These are phyloP conservation scores for Paramormyrops hopkinsi DNA, from an alignment of 2,797 vertebrate species.

Conservation along the genomic window DNA sequence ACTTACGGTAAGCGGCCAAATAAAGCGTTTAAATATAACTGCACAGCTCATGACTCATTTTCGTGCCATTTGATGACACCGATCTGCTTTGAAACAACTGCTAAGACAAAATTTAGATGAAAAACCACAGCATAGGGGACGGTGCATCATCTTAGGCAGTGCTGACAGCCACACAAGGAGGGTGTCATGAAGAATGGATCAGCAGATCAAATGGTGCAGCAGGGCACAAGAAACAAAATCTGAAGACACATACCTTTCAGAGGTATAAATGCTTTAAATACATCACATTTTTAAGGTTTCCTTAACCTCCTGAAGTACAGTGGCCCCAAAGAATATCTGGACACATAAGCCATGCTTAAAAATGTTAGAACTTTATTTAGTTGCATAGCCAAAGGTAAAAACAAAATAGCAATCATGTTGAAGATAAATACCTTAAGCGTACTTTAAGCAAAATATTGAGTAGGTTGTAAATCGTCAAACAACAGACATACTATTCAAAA, in stretches of 20 bases:
- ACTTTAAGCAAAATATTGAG: neutral
- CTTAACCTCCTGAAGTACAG: neutral
- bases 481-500: neutral
- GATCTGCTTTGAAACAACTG: conserved; percentile 14
- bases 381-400: neutral
- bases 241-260: neutral
- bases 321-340: neutral
- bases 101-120: conserved; percentile 13
- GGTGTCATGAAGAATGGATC: neutral
- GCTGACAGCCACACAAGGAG: neutral
- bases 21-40: conserved; percentile 18
- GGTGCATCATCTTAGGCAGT: neutral
- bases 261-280: neutral
- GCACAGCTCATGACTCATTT: conserved; percentile 10
- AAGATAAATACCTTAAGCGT: neutral
- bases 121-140: neutral
- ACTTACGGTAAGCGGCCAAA: conserved; percentile 6
- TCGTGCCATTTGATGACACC: conserved; percentile 15
- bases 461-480: neutral
- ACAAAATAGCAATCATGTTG: neutral
- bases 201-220: neutral
- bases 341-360: neutral
- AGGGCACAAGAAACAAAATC: neutral
- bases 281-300: neutral
- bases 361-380: neutral